phyloP scores from a whole-genome alignment of 2,888 invertebrate species.

The Cerastoderma edule region DNA sequence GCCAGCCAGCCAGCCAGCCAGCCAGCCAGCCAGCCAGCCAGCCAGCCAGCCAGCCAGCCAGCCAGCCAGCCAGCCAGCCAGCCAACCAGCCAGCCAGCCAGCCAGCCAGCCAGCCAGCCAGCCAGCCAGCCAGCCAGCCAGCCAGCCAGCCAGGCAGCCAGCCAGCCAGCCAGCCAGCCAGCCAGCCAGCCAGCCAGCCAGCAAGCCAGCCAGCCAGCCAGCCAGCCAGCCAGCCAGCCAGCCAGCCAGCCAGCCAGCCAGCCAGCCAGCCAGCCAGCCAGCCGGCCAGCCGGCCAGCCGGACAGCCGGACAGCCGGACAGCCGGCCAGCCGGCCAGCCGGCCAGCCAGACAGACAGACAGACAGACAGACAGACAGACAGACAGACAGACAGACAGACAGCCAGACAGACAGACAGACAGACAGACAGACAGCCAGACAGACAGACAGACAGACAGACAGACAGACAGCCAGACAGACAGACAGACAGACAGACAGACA shows the following conservation, averaged over 20 bases:
- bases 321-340: no score
- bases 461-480: no score
- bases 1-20: not conserved
- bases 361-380: no score
- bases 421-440: no score
- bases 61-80: not conserved
- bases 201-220: not conserved
- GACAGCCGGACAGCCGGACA: not conserved
- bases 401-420: no score
- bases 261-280: not conserved
- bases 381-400: no score
- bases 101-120: not conserved
- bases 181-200: not conserved
- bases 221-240: not conserved
- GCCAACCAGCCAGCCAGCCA: not conserved
- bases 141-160: not conserved
- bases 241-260: not conserved
- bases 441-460: no score
- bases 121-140: not conserved
- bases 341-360: no score
- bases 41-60: not conserved
- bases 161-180: not conserved
- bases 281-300: not conserved
- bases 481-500: no score
- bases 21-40: not conserved